phyloP scores from a whole-genome alignment of 2,888 invertebrate species.

The Sycophila texana region DNA sequence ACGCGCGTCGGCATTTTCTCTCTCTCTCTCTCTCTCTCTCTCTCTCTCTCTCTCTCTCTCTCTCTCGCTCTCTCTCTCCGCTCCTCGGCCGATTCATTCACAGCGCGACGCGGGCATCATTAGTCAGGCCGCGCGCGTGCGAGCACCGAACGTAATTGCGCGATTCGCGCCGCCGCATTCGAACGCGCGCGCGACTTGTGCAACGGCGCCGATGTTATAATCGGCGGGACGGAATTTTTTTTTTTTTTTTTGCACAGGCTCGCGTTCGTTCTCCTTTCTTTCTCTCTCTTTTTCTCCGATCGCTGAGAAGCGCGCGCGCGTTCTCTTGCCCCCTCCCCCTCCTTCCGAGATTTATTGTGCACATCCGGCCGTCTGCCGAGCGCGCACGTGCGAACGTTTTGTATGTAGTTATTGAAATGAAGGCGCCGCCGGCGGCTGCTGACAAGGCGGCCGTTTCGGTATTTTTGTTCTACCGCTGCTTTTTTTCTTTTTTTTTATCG shows the following conservation, averaged over 20 bases:
- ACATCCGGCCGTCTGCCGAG: slow-evolving; percentile 7
- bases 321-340: not conserved
- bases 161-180: slow-evolving; percentile 3
- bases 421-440: not conserved
- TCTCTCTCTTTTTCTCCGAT: too few relatives aligned
- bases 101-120: slow-evolving; percentile 1
- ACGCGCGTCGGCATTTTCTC: too few relatives aligned
- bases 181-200: not conserved
- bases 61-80: too few relatives aligned
- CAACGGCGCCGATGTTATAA: slow-evolving; percentile 13
- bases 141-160: slow-evolving; percentile 7
- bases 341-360: slow-evolving; percentile 16
- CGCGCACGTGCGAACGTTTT: not conserved
- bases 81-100: too few relatives aligned
- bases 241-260: too few relatives aligned
- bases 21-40: too few relatives aligned
- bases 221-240: slow-evolving; percentile 8
- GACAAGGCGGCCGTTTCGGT: not conserved
- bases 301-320: not conserved
- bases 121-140: slow-evolving; percentile 9
- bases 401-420: slow-evolving; percentile 15
- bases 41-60: too few relatives aligned
- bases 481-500: not conserved
- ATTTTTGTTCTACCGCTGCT: not conserved
- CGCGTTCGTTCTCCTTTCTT: not conserved